These are phyloP conservation scores for Porphyrio hochstetteri DNA, from an alignment of 2,113 vertebrate genomes.

Conservation along the genomic window DNA sequence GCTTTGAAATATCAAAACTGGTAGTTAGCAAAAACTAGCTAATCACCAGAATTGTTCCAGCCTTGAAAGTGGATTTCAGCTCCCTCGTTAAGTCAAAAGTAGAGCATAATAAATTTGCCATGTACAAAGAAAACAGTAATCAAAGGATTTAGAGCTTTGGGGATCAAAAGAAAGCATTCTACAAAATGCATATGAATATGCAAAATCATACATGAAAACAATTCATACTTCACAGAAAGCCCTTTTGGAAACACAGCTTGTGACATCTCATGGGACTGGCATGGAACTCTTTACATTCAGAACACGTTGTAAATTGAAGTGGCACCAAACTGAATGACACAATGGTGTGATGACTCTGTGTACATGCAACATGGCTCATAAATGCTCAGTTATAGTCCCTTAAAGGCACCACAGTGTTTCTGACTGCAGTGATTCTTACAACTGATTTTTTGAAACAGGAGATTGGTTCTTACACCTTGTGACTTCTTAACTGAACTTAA, in stretches of 20 bases:
- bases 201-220: not conserved
- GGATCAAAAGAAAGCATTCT: constrained; percentile 13
- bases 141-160: not conserved
- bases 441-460: too few species aligned
- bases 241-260: not conserved
- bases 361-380: not conserved
- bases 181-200: not conserved
- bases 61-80: not conserved
- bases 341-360: not conserved
- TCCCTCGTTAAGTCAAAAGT: not conserved
- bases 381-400: not conserved
- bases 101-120: not conserved
- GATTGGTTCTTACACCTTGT: not conserved
- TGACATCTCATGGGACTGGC: not conserved
- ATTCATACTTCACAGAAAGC: not conserved
- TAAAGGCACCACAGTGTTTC: not conserved
- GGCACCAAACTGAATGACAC: not conserved
- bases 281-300: not conserved
- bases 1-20: not conserved
- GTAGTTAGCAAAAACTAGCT: not conserved
- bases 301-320: not conserved
- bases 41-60: not conserved
- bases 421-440: not conserved
- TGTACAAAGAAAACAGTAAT: not conserved
- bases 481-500: not conserved